Evolutionary conservation across 2,113 vertebrate genomes (phyloP).

Genomic region (Ceyx cyanopectus): DNA sequence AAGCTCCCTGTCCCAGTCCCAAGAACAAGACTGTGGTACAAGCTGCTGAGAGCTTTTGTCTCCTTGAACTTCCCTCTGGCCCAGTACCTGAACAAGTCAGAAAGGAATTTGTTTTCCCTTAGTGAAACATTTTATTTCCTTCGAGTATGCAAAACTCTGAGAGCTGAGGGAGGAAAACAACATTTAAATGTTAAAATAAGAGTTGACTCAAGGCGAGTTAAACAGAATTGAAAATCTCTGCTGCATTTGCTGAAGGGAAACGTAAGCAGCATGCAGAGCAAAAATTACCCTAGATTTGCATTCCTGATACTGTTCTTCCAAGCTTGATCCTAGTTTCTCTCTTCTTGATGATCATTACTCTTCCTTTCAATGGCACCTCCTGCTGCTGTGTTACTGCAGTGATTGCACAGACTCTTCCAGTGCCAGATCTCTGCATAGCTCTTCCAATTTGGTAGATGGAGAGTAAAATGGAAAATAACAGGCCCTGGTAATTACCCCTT

Average conservation of each 20-base stretch:
- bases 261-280: accelerated
- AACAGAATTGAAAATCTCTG: background rate
- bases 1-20: background rate
- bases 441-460: slow-evolving; percentile 57
- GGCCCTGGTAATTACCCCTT: background rate
- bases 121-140: background rate
- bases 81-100: background rate
- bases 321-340: slow-evolving; percentile 30
- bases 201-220: background rate
- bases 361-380: slow-evolving; percentile 53
- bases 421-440: slow-evolving; percentile 7
- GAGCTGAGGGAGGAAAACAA: background rate
- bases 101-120: background rate
- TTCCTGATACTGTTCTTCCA: background rate
- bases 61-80: background rate
- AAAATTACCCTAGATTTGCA: background rate
- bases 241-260: background rate
- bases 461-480: slow-evolving; percentile 28
- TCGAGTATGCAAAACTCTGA: background rate
- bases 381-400: slow-evolving; percentile 40
- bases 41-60: background rate
- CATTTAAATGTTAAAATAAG: slow-evolving; percentile 6
- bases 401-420: background rate
- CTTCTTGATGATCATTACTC: slow-evolving; percentile 7
- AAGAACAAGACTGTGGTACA: background rate